Conservation (phyloP, 1,140 invertebrate species). For the Hyles euphorbiae region DNA sequence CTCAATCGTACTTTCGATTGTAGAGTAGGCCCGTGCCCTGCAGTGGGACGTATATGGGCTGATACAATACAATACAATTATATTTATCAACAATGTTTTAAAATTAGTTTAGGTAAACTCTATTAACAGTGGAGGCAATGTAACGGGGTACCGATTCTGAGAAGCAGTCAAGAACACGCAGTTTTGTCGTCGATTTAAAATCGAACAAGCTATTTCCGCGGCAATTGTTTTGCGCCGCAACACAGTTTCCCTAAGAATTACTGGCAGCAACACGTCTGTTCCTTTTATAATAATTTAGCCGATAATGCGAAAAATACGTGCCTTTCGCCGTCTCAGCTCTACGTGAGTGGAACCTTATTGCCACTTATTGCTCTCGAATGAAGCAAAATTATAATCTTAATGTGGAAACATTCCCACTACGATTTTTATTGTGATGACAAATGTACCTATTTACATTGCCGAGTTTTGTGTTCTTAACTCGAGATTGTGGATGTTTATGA, state of each 20-base stretch:
- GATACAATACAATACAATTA: too few relatives aligned
- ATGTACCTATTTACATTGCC: slow-evolving; percentile 7
- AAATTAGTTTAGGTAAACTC: too few relatives aligned
- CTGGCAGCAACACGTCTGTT: slow-evolving; percentile 59
- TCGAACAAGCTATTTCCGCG: slow-evolving; percentile 44
- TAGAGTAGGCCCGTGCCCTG: too few relatives aligned
- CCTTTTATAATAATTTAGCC: slow-evolving; percentile 71
- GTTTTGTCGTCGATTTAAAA: slow-evolving; percentile 22
- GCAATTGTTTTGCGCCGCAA: slow-evolving; percentile 42
- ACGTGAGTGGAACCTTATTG: slow-evolving; percentile 61
- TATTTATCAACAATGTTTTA: too few relatives aligned
- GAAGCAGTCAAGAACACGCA: not conserved
- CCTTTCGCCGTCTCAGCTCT: slow-evolving; percentile 47
- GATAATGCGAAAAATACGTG: slow-evolving; percentile 73
- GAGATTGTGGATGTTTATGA: too few relatives aligned
- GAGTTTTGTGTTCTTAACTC: too few relatives aligned
- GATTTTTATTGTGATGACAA: slow-evolving; percentile 35
- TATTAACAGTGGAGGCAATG: not conserved
- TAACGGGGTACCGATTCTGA: not conserved
- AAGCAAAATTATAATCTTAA: slow-evolving; percentile 61
- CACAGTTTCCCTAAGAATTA: slow-evolving; percentile 50
- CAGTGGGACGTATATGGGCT: too few relatives aligned
- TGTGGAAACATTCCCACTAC: slow-evolving; percentile 38
- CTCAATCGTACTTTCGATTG: too few relatives aligned
- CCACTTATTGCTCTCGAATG: slow-evolving; percentile 61